Evolutionary conservation across 2,888 invertebrate species (phyloP), one percentile per base, ranked within the genome.

Genomic region (Malthinus flaveolus): DNA sequence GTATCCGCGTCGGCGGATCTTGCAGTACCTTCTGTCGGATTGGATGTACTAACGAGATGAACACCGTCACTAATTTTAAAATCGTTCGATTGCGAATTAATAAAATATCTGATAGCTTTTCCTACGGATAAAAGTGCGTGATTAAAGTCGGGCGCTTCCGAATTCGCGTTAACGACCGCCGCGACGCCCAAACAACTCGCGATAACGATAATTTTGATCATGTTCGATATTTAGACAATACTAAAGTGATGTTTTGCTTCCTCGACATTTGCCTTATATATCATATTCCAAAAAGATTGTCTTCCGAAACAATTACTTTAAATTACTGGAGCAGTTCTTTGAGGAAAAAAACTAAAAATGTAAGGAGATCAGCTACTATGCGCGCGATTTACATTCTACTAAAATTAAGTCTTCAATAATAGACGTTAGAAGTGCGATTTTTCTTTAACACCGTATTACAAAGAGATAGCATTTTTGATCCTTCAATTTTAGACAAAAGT

Each of bases 1-100:
- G 83, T 80, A 36, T 83, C 82, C 63, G 84, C 84, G 35, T 81
- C 85, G 59, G 64, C 71, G 75, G 75, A 73, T 73, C 86, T 75
- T 78, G 82, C 65, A 72, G 81, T 65, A 74, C 78, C 73, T 44
- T 74, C 78, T 34, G 66, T n/a, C 56, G 78, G 80, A 61, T 83
- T 84, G 1, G 81, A 76, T 44, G 82, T 77, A 56, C 82, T 83
- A 34, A 87, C 84, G 69, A 89, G 76, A 66, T 82, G 86, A 31
- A 89, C 84, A 45, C 88, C 89, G 10, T 87, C 85, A 7, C 84
- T 78, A 23, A 89, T 73, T 59, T 83, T 82, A 57, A 85, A 68
- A 70, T 85, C 84, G 63, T 83, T 83, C 12, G 78, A 73, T 56
- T 78, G 79, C 35, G 79, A 75, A 58, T 81, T 81, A 35, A 87